Percentiles rank a stretch among this genome's conserved stretches.
Conservation (phyloP, 2,797 vertebrate species). For the Pampus argenteus region DNA sequence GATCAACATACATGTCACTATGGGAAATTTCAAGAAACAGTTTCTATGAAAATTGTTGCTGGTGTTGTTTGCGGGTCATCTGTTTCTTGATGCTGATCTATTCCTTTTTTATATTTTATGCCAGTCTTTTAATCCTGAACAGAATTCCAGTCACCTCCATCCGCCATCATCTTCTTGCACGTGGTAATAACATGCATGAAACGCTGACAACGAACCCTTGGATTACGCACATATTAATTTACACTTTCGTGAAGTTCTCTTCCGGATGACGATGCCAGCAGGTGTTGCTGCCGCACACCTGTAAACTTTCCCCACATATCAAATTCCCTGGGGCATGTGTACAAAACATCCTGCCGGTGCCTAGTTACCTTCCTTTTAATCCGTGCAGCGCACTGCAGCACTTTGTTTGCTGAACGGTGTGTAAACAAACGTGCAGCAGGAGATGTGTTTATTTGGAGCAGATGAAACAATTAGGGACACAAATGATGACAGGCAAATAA, state of each 20-base stretch:
- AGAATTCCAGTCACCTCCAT: not conserved
- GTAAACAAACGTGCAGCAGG: conserved; percentile 78
- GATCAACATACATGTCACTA: not conserved
- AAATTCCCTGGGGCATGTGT: conserved; percentile 42
- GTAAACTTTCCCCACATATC: conserved; percentile 54
- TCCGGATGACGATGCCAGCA: conserved; percentile 48
- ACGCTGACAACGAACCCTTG: conserved; percentile 10
- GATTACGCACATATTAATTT: conserved; percentile 52
- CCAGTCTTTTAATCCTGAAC: not conserved
- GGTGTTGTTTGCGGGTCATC: not conserved
- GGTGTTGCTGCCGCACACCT: conserved; percentile 73
- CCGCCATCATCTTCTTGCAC: too few species aligned
- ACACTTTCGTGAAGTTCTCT: conserved; percentile 50
- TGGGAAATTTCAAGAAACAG: not conserved
- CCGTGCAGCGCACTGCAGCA: conserved; percentile 6
- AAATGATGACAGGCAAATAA: conserved; percentile 78
- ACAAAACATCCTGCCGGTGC: conserved; percentile 38
- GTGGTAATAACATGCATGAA: conserved; percentile 9
- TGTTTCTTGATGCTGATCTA: too few species aligned
- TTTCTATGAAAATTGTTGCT: not conserved
- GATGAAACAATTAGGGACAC: conserved; percentile 76
- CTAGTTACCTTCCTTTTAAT: conserved; percentile 47
- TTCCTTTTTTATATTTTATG: not conserved
- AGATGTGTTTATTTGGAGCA: conserved; percentile 71
- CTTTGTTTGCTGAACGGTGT: conserved; percentile 59